These are phyloP conservation scores for Acropora yongei DNA, from an alignment of 64 coral and sea anemone species.

Conservation along the genomic window DNA sequence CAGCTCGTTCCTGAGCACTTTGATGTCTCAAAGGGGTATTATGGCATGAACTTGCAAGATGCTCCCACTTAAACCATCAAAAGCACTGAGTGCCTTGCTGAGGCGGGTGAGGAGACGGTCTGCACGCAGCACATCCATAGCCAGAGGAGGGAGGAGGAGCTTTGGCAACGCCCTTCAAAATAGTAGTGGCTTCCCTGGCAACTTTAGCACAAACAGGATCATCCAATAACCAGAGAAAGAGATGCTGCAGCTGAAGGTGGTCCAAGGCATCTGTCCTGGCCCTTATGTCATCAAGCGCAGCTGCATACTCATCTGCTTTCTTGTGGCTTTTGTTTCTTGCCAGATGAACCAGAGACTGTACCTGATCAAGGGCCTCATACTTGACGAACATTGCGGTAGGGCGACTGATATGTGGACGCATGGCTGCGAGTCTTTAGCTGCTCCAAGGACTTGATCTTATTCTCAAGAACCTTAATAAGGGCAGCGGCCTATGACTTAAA, in stretches of 20 bases:
- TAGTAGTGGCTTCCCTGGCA: neutral
- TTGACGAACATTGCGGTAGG: neutral
- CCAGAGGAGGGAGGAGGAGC: neutral
- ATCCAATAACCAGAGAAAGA: neutral
- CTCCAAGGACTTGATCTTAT: neutral
- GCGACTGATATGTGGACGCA: neutral
- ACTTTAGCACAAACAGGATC: neutral
- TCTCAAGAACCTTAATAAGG: neutral
- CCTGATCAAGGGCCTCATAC: neutral
- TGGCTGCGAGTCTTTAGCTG: neutral
- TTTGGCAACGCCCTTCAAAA: neutral
- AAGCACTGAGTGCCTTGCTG: neutral
- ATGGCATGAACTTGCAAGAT: slow-evolving; percentile 3
- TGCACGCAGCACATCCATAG: neutral
- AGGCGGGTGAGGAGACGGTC: neutral
- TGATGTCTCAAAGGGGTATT: slow-evolving; percentile 7
- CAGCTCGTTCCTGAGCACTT: neutral
- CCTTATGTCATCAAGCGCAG: neutral
- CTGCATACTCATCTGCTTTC: neutral
- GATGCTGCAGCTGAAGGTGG: neutral
- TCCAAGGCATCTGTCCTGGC: neutral
- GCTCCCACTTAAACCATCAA: slow-evolving; percentile 4
- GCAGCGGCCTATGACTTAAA: neutral
- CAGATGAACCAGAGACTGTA: neutral
- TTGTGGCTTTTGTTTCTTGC: neutral